Evolutionary conservation across 2,888 invertebrate genomes (phyloP), one percentile per base, ranked within the genome.

Genomic region (Coelinius sp.): DNA sequence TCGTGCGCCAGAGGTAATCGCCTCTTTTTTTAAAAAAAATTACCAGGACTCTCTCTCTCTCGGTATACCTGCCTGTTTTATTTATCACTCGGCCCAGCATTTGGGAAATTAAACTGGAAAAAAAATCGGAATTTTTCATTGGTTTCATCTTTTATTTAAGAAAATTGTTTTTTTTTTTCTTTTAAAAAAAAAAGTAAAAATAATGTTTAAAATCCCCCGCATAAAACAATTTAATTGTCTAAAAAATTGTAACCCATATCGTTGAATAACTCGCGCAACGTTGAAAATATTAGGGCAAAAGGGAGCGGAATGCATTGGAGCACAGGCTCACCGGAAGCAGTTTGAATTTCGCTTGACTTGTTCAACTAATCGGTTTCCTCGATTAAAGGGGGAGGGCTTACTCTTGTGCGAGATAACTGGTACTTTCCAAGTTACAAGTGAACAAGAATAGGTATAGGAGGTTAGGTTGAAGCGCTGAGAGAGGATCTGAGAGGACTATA

Each of bases 371-470:
- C 72, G 72, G 68, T 72, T 68, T 67, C 41, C 53, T 67, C 71
- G 71, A 73, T 75, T 75, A 73, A 74, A 73, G 76, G 73, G 76
- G 71, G 70, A 73, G 71, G 76, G 52, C 66, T 52, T 64, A 52
- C 66, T 63, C 41, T 63, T 24, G 41, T 63, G 22, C n/a, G 41
- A 25, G 63, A 53, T 49, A 31, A 68, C 65, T 53, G 65, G 38
- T 49, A 72, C 66, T 73, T 71, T 46, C 44, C 17, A 67, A 63
- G 67, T 52, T 66, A 41, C 64, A 49, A 68, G 49, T 25, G 24
- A 46, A 59, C 44, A 41, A 22, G 66, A 22, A 63, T 20, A 52
- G 25, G n/a, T n/a, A n/a, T 64, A 56, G 67, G 35, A 68, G 44
- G 49, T 53, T 25, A 65, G 24, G 59, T 44, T 49, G 41, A 5